Conservation (phyloP, 2,888 invertebrate genomes). For the Coleophora deauratella region DNA sequence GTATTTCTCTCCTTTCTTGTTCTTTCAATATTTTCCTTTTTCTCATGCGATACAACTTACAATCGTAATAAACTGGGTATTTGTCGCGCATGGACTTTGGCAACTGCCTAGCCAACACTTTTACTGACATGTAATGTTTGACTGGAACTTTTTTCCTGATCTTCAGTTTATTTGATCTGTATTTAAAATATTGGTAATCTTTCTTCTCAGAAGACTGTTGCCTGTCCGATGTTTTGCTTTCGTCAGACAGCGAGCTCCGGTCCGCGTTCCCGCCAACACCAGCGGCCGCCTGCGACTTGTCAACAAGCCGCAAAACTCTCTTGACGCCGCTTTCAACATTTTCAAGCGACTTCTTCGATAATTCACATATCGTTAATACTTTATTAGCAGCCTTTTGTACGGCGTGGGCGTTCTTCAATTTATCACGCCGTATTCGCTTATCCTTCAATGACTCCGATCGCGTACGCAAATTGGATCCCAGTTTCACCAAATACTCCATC, state of each 20-base stretch:
- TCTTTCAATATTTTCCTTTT: constrained; percentile 3
- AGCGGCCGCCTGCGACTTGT: constrained; percentile 27
- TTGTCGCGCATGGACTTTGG: constrained; percentile 34
- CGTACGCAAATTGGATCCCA: constrained; percentile 53
- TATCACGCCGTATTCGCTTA: constrained; percentile 48
- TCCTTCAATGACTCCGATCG: constrained; percentile 53
- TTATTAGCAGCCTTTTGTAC: constrained; percentile 57
- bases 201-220: constrained; percentile 7
- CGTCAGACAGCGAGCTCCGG: constrained; percentile 1
- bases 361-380: constrained; percentile 57
- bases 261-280: constrained; percentile 28
- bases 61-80: constrained; percentile 54
- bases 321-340: constrained; percentile 57
- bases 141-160: constrained; percentile 44
- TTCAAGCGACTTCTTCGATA: constrained; percentile 61
- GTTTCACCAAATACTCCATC: constrained; percentile 61
- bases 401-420: constrained; percentile 50
- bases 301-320: constrained; percentile 38
- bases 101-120: constrained; percentile 41
- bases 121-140: constrained; percentile 48
- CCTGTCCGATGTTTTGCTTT: not conserved
- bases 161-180: constrained; percentile 27
- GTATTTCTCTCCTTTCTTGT: too few species aligned
- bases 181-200: constrained; percentile 1
- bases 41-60: constrained; percentile 41